A percentile compares a stretch with the other conserved stretches of the same genome.
These are phyloP conservation scores for Pantherophis vulpinus DNA, from an alignment of 2,797 vertebrate species.

Conservation along the genomic window DNA sequence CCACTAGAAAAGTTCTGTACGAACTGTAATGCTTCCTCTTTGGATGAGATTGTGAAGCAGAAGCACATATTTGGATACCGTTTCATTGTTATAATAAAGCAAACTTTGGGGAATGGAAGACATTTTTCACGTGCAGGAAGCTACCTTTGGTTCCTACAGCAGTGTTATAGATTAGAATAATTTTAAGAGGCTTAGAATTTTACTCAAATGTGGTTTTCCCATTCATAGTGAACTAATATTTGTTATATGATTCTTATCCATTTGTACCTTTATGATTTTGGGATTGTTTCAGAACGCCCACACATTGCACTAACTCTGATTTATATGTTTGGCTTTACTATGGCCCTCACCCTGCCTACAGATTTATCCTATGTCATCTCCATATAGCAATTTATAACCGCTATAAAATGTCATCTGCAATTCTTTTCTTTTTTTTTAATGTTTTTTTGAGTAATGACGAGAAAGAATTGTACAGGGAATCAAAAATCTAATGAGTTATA, in stretches of 20 bases:
- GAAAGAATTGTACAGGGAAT: slow-evolving; percentile 77
- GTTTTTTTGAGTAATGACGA: slow-evolving; percentile 76
- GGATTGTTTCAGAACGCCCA: slow-evolving; percentile 64
- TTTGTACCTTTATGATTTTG: slow-evolving; percentile 60
- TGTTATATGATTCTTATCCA: slow-evolving; percentile 42
- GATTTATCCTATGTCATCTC: slow-evolving; percentile 81
- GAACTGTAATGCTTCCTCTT: neutral
- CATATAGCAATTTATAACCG: slow-evolving; percentile 78
- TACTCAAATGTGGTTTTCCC: slow-evolving; percentile 42
- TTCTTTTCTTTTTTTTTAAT: slow-evolving; percentile 75
- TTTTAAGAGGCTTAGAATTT: slow-evolving; percentile 36
- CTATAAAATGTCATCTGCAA: slow-evolving; percentile 77
- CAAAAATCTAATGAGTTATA: slow-evolving; percentile 76
- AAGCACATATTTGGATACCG: neutral
- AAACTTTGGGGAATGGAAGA: neutral
- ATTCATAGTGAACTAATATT: slow-evolving; percentile 37
- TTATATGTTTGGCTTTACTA: slow-evolving; percentile 72
- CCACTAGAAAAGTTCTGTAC: neutral
- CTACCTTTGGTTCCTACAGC: slow-evolving; percentile 1
- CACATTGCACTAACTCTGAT: slow-evolving; percentile 67
- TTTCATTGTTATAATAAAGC: neutral
- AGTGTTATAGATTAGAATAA: slow-evolving; percentile 27
- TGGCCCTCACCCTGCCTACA: slow-evolving; percentile 72
- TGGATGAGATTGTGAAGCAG: neutral
- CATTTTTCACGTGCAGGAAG: neutral